phyloP scores from a whole-genome alignment of 1,140 invertebrate species.

The Hesperophylax magnus region DNA sequence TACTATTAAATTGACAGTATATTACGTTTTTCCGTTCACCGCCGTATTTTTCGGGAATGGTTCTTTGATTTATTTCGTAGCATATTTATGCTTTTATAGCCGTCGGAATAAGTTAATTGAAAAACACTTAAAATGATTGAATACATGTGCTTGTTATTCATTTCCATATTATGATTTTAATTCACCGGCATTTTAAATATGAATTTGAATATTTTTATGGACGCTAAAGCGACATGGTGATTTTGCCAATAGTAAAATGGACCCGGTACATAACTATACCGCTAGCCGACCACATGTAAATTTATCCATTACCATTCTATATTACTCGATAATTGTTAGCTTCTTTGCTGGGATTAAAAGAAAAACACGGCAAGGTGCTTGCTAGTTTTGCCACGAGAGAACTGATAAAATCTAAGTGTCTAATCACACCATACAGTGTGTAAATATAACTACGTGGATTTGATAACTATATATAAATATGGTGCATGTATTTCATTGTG shows the following conservation, averaged over 20 bases:
- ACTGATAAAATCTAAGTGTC: no score
- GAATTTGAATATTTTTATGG: slow-evolving; percentile 16
- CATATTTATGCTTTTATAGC: slow-evolving; percentile 30
- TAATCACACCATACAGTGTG: no score
- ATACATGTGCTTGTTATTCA: slow-evolving; percentile 20
- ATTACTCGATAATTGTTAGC: not conserved
- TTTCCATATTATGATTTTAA: slow-evolving; percentile 6
- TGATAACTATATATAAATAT: no score
- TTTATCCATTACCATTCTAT: slow-evolving; percentile 22
- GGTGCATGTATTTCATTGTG: no score
- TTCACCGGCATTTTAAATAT: slow-evolving; percentile 19
- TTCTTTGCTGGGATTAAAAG: not conserved
- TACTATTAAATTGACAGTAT: slow-evolving; percentile 48
- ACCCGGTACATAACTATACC: not conserved
- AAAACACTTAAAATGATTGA: slow-evolving; percentile 41
- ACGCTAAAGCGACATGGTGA: not conserved
- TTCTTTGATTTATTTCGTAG: slow-evolving; percentile 34
- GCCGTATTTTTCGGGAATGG: slow-evolving; percentile 10
- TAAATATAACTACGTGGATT: no score
- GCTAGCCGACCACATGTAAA: slow-evolving; percentile 14
- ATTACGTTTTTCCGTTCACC: slow-evolving; percentile 33
- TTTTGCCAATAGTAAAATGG: not conserved
- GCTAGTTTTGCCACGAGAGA: no score
- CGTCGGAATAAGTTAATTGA: slow-evolving; percentile 40
- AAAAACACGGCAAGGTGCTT: no score